Evolutionary conservation across 2,113 vertebrate species (phyloP).

Genomic region (Orycteropus afer): DNA sequence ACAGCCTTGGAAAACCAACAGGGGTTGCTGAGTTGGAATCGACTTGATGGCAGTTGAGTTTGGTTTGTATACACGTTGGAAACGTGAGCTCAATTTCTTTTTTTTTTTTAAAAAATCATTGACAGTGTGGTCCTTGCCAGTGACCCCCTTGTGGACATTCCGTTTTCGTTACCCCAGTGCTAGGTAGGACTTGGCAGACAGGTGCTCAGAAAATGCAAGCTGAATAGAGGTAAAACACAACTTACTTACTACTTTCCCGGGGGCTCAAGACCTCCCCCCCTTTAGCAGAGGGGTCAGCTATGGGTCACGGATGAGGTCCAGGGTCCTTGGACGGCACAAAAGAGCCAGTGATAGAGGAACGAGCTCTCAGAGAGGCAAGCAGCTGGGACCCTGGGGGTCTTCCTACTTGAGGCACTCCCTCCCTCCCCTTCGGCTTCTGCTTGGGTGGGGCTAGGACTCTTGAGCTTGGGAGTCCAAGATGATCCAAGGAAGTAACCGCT

Average conservation of each 20-base stretch:
- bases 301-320: background rate
- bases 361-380: background rate
- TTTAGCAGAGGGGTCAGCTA: background rate
- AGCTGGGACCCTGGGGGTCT: background rate
- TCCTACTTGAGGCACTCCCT: background rate
- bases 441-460: background rate
- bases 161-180: background rate
- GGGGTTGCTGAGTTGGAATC: too few species aligned
- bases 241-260: background rate
- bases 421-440: background rate
- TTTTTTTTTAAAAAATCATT: background rate
- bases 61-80: background rate
- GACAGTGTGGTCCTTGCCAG: background rate
- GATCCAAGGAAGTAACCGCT: background rate
- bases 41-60: too few species aligned
- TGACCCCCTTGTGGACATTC: background rate
- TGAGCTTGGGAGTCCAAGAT: background rate
- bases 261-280: background rate
- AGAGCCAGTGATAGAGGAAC: rapidly evolving
- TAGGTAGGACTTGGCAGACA: background rate
- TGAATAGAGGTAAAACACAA: background rate
- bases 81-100: background rate
- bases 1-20: too few species aligned
- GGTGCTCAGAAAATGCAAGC: background rate
- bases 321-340: background rate